These are phyloP conservation scores for Balaenoptera acutorostrata DNA, from an alignment of 2,113 vertebrate species.

Conservation along the genomic window DNA sequence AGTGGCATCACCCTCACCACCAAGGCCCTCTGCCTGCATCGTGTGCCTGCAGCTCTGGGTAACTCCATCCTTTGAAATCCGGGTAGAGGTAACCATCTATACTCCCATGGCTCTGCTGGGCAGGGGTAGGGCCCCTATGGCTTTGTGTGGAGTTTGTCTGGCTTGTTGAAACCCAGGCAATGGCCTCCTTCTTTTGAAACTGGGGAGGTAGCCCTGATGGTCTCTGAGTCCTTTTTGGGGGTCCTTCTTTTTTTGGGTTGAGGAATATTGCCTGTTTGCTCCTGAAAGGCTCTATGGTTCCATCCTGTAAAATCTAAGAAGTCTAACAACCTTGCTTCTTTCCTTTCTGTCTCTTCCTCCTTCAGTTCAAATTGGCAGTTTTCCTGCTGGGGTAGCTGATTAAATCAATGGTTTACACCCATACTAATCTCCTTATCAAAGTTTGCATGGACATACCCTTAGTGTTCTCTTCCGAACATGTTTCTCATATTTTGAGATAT, in stretches of 20 bases:
- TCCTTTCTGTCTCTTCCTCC: not conserved
- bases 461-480: not conserved
- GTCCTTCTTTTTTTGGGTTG: not conserved
- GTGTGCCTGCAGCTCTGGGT: not conserved
- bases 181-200: not conserved
- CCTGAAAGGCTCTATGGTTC: not conserved
- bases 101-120: not conserved
- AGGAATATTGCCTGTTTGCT: not conserved
- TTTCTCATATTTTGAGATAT: not conserved
- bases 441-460: not conserved
- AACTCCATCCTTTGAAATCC: not conserved
- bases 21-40: not conserved
- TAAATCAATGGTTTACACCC: not conserved
- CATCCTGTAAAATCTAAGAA: not conserved
- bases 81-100: not conserved
- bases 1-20: not conserved
- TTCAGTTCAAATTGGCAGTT: not conserved
- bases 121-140: not conserved
- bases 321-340: not conserved
- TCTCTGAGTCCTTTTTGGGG: not conserved
- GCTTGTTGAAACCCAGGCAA: not conserved
- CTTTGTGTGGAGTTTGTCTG: not conserved
- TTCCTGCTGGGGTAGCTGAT: not conserved
- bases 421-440: not conserved
- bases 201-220: not conserved